Percentiles rank a stretch among this genome's conserved stretches.
Evolutionary conservation across 2,888 invertebrate genomes (phyloP).

Genomic region (Idaea aversata): DNA sequence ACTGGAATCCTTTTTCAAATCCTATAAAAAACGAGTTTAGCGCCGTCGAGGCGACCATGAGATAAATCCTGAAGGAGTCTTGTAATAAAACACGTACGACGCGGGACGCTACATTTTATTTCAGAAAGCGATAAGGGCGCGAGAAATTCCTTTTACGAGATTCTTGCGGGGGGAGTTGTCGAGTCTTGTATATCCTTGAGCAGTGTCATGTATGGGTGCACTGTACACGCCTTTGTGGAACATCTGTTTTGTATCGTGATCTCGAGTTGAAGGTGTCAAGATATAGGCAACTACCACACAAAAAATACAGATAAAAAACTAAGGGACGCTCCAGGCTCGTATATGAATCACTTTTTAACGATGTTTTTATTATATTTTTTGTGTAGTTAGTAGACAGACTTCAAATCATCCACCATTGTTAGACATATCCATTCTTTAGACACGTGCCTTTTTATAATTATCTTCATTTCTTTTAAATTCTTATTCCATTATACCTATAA

Average conservation of each 20-base stretch:
- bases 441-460: not conserved
- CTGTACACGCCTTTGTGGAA: constrained; percentile 55
- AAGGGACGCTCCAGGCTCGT: not conserved
- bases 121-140: constrained; percentile 78
- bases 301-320: constrained; percentile 16
- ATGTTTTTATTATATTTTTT: not conserved
- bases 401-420: constrained; percentile 3
- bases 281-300: constrained; percentile 28
- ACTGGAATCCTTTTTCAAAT: constrained; percentile 58
- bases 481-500: not conserved
- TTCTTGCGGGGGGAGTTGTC: constrained; percentile 51
- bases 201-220: not conserved
- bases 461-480: not conserved
- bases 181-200: constrained; percentile 5
- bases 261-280: constrained; percentile 35
- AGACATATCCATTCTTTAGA: not conserved
- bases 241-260: constrained; percentile 68
- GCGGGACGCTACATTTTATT: constrained; percentile 77
- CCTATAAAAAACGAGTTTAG: constrained; percentile 59
- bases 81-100: constrained; percentile 78
- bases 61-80: constrained; percentile 75
- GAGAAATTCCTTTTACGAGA: constrained; percentile 78
- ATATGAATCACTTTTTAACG: constrained; percentile 1
- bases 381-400: constrained; percentile 12
- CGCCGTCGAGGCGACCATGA: constrained; percentile 58